Base-by-base conservation (phyloP, 2,888 invertebrate genomes). In the Eristalinus aeneus region DNA sequence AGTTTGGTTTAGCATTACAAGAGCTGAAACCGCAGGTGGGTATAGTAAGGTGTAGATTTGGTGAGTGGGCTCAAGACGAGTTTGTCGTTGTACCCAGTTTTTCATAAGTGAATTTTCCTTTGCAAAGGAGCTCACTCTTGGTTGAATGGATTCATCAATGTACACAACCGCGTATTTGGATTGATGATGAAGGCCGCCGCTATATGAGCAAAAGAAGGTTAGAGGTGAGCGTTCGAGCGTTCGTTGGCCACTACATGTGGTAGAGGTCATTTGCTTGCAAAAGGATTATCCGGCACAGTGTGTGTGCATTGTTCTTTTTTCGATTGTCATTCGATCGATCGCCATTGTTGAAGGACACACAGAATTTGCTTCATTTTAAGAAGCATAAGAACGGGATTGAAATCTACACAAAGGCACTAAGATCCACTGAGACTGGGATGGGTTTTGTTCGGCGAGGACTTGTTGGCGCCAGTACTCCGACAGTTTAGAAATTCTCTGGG, bases 151-250 rank as follows among this genome's bases (percentile, higher is more conserved):
- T n/a, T n/a, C n/a, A n/a, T n/a, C n/a, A n/a, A n/a, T n/a, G n/a
- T n/a, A n/a, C n/a, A n/a, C n/a, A n/a, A n/a, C n/a, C n/a, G 31
- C 73, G 72, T 86, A 86, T 81, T 86, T 86, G 85, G 77, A 64
- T 73, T 32, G 73, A 60, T 56, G 75, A 56, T 10, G 27, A 61
- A n/a, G 54, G 61, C 77, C 60, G 77, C 77, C 82, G 74, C 86
- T 82, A 86, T 82, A 82, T 86, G 86, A 86, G 78, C 73, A 77
- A 78, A 86, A 86, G 82, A 86, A 86, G 86, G 82, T 86, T 86
- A 86, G 60, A 64, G 22, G 36, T 36, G 54, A 16, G 16, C 69
- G 58, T 5, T 9, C 27, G 46, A 46, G 27, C n/a, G n/a, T n/a
- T n/a, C n/a, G n/a, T n/a, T 60, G 23, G 61, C 31, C 53, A 12